These are phyloP conservation scores for Corynorhinus townsendii DNA, from an alignment of 2,113 vertebrate genomes.

Conservation along the genomic window DNA sequence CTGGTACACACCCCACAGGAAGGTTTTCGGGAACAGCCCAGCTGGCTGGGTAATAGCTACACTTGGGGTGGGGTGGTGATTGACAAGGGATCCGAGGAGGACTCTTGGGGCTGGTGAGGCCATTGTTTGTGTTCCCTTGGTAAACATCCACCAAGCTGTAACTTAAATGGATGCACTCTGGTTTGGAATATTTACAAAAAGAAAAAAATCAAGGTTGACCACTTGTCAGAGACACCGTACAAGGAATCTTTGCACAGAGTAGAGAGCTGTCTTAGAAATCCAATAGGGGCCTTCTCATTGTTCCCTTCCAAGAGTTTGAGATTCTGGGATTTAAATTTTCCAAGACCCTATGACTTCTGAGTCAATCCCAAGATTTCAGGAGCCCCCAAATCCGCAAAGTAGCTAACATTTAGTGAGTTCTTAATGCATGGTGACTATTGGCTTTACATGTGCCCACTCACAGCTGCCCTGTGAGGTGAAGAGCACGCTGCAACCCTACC, in stretches of 20 bases:
- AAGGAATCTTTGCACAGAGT: not conserved
- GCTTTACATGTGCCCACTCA: too few relatives aligned
- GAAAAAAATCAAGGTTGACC: not conserved
- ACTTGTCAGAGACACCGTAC: not conserved
- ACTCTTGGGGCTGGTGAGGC: not conserved
- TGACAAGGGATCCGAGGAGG: too few relatives aligned
- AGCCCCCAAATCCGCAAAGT: not conserved
- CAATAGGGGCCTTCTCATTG: not conserved
- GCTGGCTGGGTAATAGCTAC: not conserved
- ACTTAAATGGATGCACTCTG: not conserved
- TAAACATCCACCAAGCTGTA: not conserved
- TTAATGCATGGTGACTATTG: not conserved
- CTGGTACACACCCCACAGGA: not conserved
- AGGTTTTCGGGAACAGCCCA: not conserved
- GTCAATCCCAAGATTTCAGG: not conserved
- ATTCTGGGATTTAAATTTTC: not conserved
- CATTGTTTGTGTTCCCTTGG: not conserved
- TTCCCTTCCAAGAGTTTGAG: not conserved
- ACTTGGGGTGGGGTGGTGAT: rapidly evolving
- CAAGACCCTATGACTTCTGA: not conserved
- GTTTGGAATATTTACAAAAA: not conserved
- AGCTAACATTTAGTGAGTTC: not conserved
- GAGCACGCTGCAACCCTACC: too few relatives aligned
- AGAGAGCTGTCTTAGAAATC: not conserved
- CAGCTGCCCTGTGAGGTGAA: not conserved